These are phyloP conservation scores for Syngnathus typhle DNA, from an alignment of 2,113 vertebrate species.

Conservation along the genomic window DNA sequence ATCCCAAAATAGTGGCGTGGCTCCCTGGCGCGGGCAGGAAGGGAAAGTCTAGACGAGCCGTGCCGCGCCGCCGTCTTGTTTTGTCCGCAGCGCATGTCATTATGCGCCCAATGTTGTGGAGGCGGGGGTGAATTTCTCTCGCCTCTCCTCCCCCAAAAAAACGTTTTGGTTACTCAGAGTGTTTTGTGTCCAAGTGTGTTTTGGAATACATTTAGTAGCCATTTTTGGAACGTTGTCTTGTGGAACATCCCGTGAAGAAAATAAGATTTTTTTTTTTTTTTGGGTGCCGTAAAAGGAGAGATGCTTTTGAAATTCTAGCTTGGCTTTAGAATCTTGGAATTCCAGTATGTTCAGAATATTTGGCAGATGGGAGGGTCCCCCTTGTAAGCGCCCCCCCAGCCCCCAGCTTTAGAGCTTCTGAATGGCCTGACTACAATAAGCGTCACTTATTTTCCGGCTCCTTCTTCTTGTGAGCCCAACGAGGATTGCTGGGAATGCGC, in stretches of 20 bases:
- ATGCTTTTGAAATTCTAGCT: constrained; percentile 36
- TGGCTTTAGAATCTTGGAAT: constrained; percentile 69
- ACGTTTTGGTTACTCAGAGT: constrained; percentile 49
- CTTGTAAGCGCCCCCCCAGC: constrained; percentile 60
- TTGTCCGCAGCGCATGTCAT: constrained; percentile 59
- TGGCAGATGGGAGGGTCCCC: constrained; percentile 64
- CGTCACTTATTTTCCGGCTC: constrained; percentile 74
- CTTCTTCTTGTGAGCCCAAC: constrained; percentile 39
- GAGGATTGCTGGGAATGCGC: constrained; percentile 62
- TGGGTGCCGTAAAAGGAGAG: constrained; percentile 10
- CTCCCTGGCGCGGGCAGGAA: constrained; percentile 41
- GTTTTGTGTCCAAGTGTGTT: constrained; percentile 40
- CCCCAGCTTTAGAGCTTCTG: constrained; percentile 82
- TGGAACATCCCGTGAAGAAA: constrained; percentile 27
- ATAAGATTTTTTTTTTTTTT: constrained; percentile 11
- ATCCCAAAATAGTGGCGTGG: constrained; percentile 31
- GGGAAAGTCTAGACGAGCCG: constrained; percentile 53
- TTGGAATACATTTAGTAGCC: constrained; percentile 34
- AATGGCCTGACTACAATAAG: constrained; percentile 90
- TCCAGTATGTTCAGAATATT: constrained; percentile 71
- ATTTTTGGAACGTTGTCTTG: constrained; percentile 30
- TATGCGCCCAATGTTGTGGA: constrained; percentile 31
- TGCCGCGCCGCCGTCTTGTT: constrained; percentile 48
- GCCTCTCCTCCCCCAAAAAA: constrained; percentile 40
- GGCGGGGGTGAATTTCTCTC: constrained; percentile 47